Evolutionary conservation across 2,888 invertebrate genomes (phyloP), one percentile per base, ranked within the genome.

Genomic region (Erpobdella octoculata): DNA sequence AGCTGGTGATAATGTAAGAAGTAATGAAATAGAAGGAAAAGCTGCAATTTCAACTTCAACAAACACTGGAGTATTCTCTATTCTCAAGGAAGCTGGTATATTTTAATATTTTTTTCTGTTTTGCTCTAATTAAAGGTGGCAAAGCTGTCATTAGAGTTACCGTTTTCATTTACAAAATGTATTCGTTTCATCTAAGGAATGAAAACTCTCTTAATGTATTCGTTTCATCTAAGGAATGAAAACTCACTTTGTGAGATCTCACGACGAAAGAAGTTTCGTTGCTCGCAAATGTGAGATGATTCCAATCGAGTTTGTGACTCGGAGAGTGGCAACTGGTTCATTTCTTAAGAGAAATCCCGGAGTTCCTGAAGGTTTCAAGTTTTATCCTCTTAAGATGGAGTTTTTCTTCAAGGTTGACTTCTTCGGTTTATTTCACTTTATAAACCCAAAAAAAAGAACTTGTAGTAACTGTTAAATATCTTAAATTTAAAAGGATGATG

Each of bases 281-380:
- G 91, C 93, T 0, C 89, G 89, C 81, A 90, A 90, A 85, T 98
- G 97, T 82, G 88, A 90, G 69, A 98, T 98, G 97, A 88, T 98
- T 61, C 97, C 97, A 0, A 94, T 97, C 75, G 97, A 98, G 84
- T 98, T 96, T 95, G 95, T 98, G 18, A 91, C 94, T 0, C 75
- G 84, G 12, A 88, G 97, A 72, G 84, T 96, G 71, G 97, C 97
- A 4, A 97, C 97, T 21, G 97, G 97, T 6, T 96, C 96, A 2
- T 98, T 94, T 84, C 85, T 97, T 46, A 92, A 89, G 81, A 87
- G 95, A 76, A 88, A 95, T 84, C 87, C 89, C 37, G 88, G 89
- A 73, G 96, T 97, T 0, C 88, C 89, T 6, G 96, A 97, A 84
- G 96, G 96, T 36, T 92, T 89, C 85, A 88, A 91, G 75, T 97